Percentiles rank a stretch among this genome's conserved stretches.
These are phyloP conservation scores for Anguilla megastoma DNA, from an alignment of 2,797 vertebrate genomes.

Conservation along the genomic window DNA sequence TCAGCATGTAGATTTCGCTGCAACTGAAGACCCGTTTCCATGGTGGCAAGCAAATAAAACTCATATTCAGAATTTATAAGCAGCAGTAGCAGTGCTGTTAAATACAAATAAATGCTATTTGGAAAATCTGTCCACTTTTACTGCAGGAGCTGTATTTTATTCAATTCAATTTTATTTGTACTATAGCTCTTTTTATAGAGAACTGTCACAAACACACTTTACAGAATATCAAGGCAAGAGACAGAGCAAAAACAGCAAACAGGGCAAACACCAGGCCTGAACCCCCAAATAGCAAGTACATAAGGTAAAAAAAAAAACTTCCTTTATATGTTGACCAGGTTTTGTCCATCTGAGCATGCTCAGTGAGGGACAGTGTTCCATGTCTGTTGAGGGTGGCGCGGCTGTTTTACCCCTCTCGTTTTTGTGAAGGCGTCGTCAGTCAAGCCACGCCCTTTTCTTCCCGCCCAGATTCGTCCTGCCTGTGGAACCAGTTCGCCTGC, in stretches of 20 bases:
- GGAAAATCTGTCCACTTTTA: neutral
- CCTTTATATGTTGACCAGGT: too few species aligned
- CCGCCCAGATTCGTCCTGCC: conserved; percentile 84
- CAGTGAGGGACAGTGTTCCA: too few species aligned
- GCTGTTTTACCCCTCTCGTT: neutral
- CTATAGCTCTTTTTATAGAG: too few species aligned
- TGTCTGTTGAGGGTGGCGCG: neutral
- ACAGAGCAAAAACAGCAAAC: too few species aligned
- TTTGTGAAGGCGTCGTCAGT: neutral
- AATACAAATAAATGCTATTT: conserved; percentile 10
- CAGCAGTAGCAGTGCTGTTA: neutral
- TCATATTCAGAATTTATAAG: neutral
- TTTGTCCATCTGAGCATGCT: too few species aligned
- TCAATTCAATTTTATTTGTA: too few species aligned
- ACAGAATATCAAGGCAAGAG: too few species aligned
- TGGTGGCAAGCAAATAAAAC: neutral
- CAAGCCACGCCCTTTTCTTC: neutral
- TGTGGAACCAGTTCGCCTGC: conserved; percentile 89
- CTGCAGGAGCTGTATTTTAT: too few species aligned
- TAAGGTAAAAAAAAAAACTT: too few species aligned
- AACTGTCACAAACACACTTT: too few species aligned
- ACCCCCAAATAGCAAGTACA: too few species aligned
- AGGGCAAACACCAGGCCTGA: too few species aligned
- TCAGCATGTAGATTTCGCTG: neutral
- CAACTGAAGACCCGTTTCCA: neutral